Evolutionary conservation across 1,140 invertebrate genomes (phyloP), one percentile per base, ranked within the genome.

Genomic region (Ctenoplectra terminalis): DNA sequence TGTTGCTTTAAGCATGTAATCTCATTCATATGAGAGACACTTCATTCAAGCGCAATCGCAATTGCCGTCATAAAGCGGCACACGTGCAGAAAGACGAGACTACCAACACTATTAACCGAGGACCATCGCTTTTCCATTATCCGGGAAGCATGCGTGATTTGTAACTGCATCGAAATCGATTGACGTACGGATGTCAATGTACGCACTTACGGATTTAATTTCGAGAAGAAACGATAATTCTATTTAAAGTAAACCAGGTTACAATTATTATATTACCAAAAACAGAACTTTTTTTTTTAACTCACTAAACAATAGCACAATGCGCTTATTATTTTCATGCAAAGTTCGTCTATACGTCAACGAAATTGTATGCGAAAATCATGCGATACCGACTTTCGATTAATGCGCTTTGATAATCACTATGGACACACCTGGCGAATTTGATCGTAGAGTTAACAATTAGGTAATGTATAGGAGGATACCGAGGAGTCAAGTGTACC

Each of bases 31-130:
- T 75, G 37, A 81, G 46, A 70, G 84, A 83, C 75, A 40, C 85
- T 77, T 84, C 87, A 82, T 86, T 90, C 78, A 88, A 90, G 86
- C 87, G 85, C 82, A 56, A 90, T 90, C 90, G 84, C 89, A 88
- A 91, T 90, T 69, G 85, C 64, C 69, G 80, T 86, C 29, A 23
- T 60, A 34, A 31, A 34, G 67, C 34, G 63, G 37, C n/a, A 89
- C 54, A 81, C 54, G 75, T 77, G 37, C 58, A 67, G 40, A 64
- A 80, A 74, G n/a, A 72, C 71, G 74, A 74, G 77, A 75, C 37
- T 63, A 61, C 61, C 66, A 50, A 84, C 71, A 66, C 81, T 82
- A 85, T 81, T 85, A 69, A 87, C 66, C 73, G 77, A 83, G 87
- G 87, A 87, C 87, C 87, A 87, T 73, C n/a, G 78, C 50, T 69